Evolutionary conservation across 1,140 invertebrate species (phyloP).

Genomic region (Heliothis virescens): DNA sequence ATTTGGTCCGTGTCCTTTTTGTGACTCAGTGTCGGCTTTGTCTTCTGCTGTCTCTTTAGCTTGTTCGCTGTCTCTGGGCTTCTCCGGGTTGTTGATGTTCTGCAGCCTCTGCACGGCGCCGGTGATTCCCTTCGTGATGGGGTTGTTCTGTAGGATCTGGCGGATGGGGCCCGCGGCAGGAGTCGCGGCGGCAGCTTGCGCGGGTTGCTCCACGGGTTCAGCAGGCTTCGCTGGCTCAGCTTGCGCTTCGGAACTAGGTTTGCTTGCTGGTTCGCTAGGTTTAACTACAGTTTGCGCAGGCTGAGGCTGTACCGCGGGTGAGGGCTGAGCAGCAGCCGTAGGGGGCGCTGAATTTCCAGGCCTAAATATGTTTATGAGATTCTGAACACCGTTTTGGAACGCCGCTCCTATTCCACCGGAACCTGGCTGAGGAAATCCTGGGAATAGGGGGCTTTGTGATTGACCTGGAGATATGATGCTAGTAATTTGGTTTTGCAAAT

Average conservation of each 20-base stretch:
- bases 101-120: constrained; percentile 71
- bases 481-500: neutral
- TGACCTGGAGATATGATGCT: neutral
- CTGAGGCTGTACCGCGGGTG: neutral
- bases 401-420: neutral
- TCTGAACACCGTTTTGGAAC: neutral
- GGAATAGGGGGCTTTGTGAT: neutral
- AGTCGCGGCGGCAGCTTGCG: constrained; percentile 1
- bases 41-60: neutral
- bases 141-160: constrained; percentile 73
- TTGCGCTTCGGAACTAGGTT: neutral
- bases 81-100: constrained; percentile 62
- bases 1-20: neutral
- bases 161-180: constrained; percentile 63
- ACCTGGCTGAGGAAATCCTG: neutral
- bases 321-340: neutral
- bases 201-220: constrained; percentile 11
- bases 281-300: neutral
- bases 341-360: neutral
- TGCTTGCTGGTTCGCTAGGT: neutral
- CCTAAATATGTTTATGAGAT: constrained; percentile 1
- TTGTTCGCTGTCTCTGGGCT: constrained; percentile 62
- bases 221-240: neutral
- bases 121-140: constrained; percentile 71
- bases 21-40: neutral